Base-by-base conservation (phyloP, 2,888 invertebrate species). In the Asteroscopus sphinx region DNA sequence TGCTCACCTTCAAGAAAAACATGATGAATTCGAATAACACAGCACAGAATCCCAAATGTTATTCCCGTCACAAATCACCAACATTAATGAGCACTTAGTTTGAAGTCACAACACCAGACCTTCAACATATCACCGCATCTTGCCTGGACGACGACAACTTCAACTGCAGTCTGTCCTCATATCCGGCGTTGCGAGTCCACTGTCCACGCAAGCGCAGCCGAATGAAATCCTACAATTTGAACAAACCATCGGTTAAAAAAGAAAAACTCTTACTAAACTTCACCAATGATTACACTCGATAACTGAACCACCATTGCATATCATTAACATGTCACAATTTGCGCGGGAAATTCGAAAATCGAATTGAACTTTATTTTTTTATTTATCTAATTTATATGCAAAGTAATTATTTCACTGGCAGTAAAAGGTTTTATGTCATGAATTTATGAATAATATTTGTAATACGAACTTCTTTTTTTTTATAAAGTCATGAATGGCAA, bases 141-240 rank as follows among this genome's bases (percentile, higher is more conserved):
- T 71, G 55, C 45, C 36, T 47, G 4, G 21, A 21, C 76, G 65
- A 53, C 56, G 64, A 63, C 72, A 61, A 71, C 77, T 65, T 87
- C 89, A 88, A 77, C 76, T 68, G 73, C 74, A 66, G 73, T 77
- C 78, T 87, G 83, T 86, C 87, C 64, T 83, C 90, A 90, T 80
- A 81, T 87, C 91, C 90, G 85, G 53, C 70, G 83, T 82, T 81
- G 78, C 80, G 55, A 46, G 54, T 68, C 67, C 67, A 71, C 79
- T 75, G 77, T 76, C 86, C 85, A 84, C 70, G 82, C 86, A 85
- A 84, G 84, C 85, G 87, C 79, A 83, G 84, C 85, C 83, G 75
- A 80, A 87, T 83, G 90, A 91, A 91, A 90, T 76, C 92, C 94
- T 94, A 91, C 87, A 94, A 94, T 93, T 92, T 84, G 62, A 91